A percentile compares a stretch with the other conserved stretches of the same genome.
These are phyloP conservation scores for Sebastes minor DNA, from an alignment of 2,797 vertebrate species.

Conservation along the genomic window DNA sequence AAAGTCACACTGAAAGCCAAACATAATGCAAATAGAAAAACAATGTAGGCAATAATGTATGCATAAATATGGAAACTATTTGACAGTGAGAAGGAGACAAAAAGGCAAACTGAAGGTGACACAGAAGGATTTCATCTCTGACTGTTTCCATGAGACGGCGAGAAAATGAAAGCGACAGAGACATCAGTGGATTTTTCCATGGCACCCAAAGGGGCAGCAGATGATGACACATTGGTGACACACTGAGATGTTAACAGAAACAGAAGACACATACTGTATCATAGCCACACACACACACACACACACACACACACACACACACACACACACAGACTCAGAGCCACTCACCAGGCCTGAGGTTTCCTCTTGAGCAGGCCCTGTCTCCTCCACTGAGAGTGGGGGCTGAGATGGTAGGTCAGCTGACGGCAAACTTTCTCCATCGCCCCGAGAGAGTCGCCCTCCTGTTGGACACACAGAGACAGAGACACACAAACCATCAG, in stretches of 20 bases:
- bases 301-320: constrained; percentile 80
- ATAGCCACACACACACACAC: constrained; percentile 71
- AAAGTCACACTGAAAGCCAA: neutral
- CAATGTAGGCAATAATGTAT: neutral
- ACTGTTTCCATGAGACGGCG: constrained; percentile 15
- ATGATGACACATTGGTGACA: constrained; percentile 56
- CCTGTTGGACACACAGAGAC: constrained; percentile 75
- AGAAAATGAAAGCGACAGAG: constrained; percentile 22
- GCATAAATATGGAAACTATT: neutral
- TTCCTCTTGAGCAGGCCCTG: constrained; percentile 95
- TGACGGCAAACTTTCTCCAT: constrained; percentile 99
- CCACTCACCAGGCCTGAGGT: constrained; percentile 94
- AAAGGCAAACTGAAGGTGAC: constrained; percentile 4
- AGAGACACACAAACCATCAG: constrained; percentile 3
- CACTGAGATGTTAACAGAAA: constrained; percentile 43
- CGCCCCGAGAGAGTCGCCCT: constrained; percentile 90
- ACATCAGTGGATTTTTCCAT: constrained; percentile 19
- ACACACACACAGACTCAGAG: constrained; percentile 80
- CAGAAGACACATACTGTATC: constrained; percentile 10
- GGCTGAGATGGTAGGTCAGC: constrained; percentile 98
- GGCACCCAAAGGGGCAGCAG: constrained; percentile 48
- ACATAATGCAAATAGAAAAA: neutral
- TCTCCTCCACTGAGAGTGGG: constrained; percentile 94
- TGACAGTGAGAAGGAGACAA: neutral
- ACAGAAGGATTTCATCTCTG: constrained; percentile 19